These are phyloP conservation scores for Beris morrisii DNA, from an alignment of 2,888 invertebrate genomes.

Conservation along the genomic window DNA sequence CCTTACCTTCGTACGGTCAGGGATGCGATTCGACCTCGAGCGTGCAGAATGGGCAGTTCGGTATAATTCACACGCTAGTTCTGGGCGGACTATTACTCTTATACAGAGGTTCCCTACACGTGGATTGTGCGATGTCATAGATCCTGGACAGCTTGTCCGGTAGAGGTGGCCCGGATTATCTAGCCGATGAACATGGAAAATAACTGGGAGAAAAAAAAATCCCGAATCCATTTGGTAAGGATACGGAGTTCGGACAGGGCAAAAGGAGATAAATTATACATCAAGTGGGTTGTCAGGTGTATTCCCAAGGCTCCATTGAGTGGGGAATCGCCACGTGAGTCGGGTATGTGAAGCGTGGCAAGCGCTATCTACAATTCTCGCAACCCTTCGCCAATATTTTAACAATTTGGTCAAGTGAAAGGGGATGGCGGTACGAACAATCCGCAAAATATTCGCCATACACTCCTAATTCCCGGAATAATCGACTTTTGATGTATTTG, in stretches of 20 bases:
- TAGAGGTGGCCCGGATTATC: not conserved
- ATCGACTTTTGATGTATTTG: no score
- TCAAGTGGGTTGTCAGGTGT: conserved; percentile 17
- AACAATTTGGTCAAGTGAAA: no score
- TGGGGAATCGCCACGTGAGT: no score
- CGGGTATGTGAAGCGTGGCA: no score
- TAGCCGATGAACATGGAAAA: not conserved
- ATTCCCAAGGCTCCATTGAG: not conserved
- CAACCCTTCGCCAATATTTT: no score
- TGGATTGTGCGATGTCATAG: no score
- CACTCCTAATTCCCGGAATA: no score
- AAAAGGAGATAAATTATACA: conserved; percentile 16
- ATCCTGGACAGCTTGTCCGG: no score
- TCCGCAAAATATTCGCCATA: no score
- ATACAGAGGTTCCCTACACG: not conserved
- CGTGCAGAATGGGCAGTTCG: not conserved
- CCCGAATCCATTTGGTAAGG: not conserved
- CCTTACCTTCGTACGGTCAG: not conserved
- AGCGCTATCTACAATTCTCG: no score
- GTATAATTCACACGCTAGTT: conserved; percentile 18
- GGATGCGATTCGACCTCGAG: not conserved
- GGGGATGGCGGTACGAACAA: no score
- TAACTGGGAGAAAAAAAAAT: not conserved
- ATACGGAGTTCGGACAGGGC: not conserved
- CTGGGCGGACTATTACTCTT: conserved; percentile 4